Evolutionary conservation across 2,888 invertebrate genomes (phyloP), one percentile per base, ranked within the genome.

Genomic region (Parnassius apollo): DNA sequence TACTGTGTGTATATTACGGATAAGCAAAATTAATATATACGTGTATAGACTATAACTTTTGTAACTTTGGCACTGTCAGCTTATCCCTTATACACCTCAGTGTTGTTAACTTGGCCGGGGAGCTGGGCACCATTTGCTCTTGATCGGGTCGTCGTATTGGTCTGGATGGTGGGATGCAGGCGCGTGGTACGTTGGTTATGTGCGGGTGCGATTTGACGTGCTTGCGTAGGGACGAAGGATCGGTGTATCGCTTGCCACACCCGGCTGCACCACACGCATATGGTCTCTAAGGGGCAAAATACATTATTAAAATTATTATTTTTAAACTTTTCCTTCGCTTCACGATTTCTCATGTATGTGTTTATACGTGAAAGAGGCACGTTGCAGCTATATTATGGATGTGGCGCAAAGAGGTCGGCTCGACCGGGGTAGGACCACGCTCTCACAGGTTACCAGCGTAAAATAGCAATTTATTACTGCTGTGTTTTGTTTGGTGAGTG

Each of bases 171-270:
- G 89, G 86, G 8, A 88, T 80, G 70, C 88, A 89, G 2, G 90
- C 82, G 11, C 89, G 73, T 0, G 91, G 89, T 1, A 88, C 84
- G 64, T 79, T 82, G 18, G 82, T 72, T 60, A 88, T 77, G 74
- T 91, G 91, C 1, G 91, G 91, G 74, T 97, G 97, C 71, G 96
- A 97, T 80, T 98, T 98, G 25, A 98, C 96, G 86, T 98, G 98
- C 78, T 98, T 98, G 46, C 98, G 93, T 1, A 98, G 93, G 57
- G 98, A 98, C 59, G 98, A 98, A 0, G 98, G 98, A 82, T 98
- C 98, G 0, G 98, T 98, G 90, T 98, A 98, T 48, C 97, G 94
- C 83, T 98, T 98, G 8, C 94, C 94, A 78, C 98, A 98, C 1
- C 97, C 98, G 0, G 93, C 88, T 18, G 97, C 95, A 74, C 97